These are phyloP conservation scores for Andrena camellia DNA, from an alignment of 2,888 invertebrate genomes.

Conservation along the genomic window DNA sequence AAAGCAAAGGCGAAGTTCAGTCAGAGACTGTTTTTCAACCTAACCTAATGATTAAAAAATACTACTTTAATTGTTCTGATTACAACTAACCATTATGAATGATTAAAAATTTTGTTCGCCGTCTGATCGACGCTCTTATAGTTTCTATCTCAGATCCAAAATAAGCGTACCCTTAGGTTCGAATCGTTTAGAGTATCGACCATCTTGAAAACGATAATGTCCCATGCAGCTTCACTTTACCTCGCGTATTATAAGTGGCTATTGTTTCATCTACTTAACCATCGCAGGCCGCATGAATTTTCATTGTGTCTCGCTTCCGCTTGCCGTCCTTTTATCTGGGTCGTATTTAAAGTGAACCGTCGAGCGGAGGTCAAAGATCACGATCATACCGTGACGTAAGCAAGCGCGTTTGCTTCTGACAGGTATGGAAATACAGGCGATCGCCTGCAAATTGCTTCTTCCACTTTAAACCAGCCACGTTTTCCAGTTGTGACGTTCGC, in stretches of 20 bases:
- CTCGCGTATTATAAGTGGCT: constrained; percentile 45
- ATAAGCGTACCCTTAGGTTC: too few relatives aligned
- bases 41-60: too few relatives aligned
- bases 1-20: too few relatives aligned
- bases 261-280: constrained; percentile 45
- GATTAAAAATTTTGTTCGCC: too few relatives aligned
- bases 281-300: constrained; percentile 43
- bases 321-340: constrained; percentile 24
- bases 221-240: background rate
- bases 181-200: background rate
- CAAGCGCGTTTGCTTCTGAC: constrained; percentile 62
- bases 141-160: too few relatives aligned
- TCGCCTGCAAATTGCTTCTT: constrained; percentile 71
- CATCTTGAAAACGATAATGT: constrained; percentile 15
- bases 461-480: constrained; percentile 65
- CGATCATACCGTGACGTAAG: constrained; percentile 61
- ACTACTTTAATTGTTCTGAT: too few relatives aligned
- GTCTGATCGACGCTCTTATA: too few relatives aligned
- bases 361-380: constrained; percentile 58
- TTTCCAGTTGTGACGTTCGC: constrained; percentile 35
- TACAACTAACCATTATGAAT: too few relatives aligned
- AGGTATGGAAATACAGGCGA: constrained; percentile 69
- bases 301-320: constrained; percentile 12
- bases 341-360: constrained; percentile 48
- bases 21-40: too few relatives aligned